A percentile compares a stretch with the other conserved stretches of the same genome.
These are phyloP conservation scores for Pachypanchax playfairii DNA, from an alignment of 2,113 vertebrate species.

Conservation along the genomic window DNA sequence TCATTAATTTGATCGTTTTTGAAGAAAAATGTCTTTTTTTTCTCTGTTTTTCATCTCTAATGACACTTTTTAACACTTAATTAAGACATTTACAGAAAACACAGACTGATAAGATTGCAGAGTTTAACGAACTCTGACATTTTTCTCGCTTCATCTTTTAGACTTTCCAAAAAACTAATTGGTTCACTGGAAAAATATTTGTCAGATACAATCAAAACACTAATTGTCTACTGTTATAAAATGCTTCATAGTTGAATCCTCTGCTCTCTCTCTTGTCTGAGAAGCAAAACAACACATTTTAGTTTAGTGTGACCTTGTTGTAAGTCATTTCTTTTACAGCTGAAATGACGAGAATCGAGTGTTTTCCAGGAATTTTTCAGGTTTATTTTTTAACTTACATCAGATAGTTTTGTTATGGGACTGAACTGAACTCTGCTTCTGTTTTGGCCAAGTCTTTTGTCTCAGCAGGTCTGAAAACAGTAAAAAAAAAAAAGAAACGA, in stretches of 20 bases:
- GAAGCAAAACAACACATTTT: not conserved
- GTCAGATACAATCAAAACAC: not conserved
- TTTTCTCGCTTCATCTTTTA: not conserved
- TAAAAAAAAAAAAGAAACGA: conserved; percentile 31
- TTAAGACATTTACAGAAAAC: not conserved
- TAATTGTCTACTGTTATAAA: conserved; percentile 2
- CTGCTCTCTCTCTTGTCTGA: not conserved
- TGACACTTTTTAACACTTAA: too few species aligned
- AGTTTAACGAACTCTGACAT: not conserved
- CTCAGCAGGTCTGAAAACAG: conserved; percentile 21
- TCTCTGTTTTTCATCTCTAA: too few species aligned
- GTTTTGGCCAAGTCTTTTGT: not conserved
- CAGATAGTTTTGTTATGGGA: not conserved
- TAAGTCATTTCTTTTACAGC: too few species aligned
- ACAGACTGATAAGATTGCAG: not conserved
- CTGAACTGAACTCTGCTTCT: conserved; percentile 3
- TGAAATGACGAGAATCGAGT: too few species aligned
- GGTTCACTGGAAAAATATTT: not conserved
- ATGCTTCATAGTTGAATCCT: not conserved
- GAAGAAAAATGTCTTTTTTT: too few species aligned
- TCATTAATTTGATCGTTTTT: too few species aligned
- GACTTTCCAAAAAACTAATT: not conserved
- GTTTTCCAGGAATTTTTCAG: too few species aligned
- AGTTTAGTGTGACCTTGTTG: too few species aligned
- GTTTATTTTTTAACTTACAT: not conserved